Conservation (phyloP, 23 tunicate genomes). For the Halocynthia aurantium region DNA sequence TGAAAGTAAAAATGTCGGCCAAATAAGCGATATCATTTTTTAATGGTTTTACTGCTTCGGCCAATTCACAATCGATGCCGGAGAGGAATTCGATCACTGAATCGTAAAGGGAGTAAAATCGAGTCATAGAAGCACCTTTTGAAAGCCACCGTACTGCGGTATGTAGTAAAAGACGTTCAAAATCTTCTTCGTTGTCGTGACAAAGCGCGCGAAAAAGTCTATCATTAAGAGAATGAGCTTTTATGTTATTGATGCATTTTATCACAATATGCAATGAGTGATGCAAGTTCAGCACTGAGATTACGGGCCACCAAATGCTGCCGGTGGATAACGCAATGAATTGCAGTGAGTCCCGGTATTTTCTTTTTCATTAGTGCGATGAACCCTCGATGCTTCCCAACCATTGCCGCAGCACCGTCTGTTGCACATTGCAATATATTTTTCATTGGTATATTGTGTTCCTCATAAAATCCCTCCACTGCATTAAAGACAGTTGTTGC, state of each 20-base stretch:
- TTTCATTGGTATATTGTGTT: slow-evolving; percentile 33
- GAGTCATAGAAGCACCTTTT: slow-evolving; percentile 36
- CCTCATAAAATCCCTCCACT: slow-evolving; percentile 8
- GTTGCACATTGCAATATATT: slow-evolving; percentile 52
- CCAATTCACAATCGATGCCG: slow-evolving; percentile 29
- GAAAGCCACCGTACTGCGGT: slow-evolving; percentile 44
- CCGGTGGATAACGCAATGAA: slow-evolving; percentile 43
- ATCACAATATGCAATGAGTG: slow-evolving; percentile 32
- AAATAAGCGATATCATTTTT: slow-evolving; percentile 35
- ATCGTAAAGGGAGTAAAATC: slow-evolving; percentile 33
- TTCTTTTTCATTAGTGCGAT: slow-evolving; percentile 27
- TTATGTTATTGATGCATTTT: slow-evolving; percentile 31
- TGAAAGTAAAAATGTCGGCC: slow-evolving; percentile 32
- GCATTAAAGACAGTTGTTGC: slow-evolving; percentile 42
- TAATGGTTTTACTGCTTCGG: slow-evolving; percentile 27
- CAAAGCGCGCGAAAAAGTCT: slow-evolving; percentile 42
- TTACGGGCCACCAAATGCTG: slow-evolving; percentile 38
- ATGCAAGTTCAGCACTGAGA: slow-evolving; percentile 36
- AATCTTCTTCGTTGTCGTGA: slow-evolving; percentile 40
- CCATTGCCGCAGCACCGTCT: slow-evolving; percentile 50
- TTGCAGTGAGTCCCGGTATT: slow-evolving; percentile 8
- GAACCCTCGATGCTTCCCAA: slow-evolving; percentile 36
- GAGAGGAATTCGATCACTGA: slow-evolving; percentile 32
- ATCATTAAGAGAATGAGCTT: slow-evolving; percentile 39
- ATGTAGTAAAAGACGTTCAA: slow-evolving; percentile 32